Evolutionary conservation across 2,888 invertebrate genomes (phyloP), one percentile per base, ranked within the genome.

Genomic region (Melanostoma mellinum): DNA sequence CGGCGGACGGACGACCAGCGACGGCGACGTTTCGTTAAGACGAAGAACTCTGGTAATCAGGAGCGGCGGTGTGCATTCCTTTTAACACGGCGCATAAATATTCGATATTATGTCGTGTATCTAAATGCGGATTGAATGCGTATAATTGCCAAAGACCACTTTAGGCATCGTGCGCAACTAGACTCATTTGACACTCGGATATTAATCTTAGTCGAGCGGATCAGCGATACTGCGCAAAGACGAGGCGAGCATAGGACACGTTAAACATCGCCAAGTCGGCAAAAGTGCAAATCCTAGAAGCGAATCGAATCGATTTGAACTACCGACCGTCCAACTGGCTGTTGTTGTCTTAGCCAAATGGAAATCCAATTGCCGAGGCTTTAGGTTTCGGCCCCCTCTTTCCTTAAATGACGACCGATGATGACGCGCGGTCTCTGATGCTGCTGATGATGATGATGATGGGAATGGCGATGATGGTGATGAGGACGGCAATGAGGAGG

Each of bases 61-160:
- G 78, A 84, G 78, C 84, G 74, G 84, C 84, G 84, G 74, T 40
- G 67, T 79, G 84, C 84, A 78, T 84, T 84, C 84, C 78, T 79
- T 78, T 84, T 84, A 84, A 79, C 84, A 79, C 84, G 78, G 74
- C 78, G 78, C 84, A 84, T 84, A 84, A 84, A 84, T 84, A 84
- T 79, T 79, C 84, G 84, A 79, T 84, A 84, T 84, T 84, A 84
- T 84, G 84, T 84, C 84, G 84, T 84, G 84, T 84, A 84, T 84
- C 78, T 84, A 84, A 79, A 84, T 79, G 84, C 74, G 74, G 79
- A 84, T 84, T 84, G 84, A 84, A 79, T 84, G 84, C 71, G 78
- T 84, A 84, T 84, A 84, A 84, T 84, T 84, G 84, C 78, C 67
- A 69, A 44, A 30, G 84, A 79, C 79, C 84, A 79, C 84, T 84